Base-by-base conservation (phyloP, 2,888 invertebrate genomes). In the Acanthosepion esculentum region DNA sequence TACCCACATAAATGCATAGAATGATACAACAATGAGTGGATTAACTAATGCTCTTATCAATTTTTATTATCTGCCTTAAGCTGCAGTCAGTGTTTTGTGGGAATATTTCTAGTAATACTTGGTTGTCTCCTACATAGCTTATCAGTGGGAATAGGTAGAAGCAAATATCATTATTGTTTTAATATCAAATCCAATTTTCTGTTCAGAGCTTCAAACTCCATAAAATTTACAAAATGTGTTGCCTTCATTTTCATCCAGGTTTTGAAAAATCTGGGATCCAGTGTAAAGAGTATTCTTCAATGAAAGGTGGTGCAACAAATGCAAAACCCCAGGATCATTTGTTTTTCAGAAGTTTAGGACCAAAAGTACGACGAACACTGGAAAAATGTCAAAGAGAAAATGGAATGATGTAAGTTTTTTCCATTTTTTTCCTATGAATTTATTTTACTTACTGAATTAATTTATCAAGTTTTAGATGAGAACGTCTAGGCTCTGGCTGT, bases 351-450 rank as follows among this genome's bases (percentile, higher is more conserved):
- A 98, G 98, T 92, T 97, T 98, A 29, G 98, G 98, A 23, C 98
- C 98, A 33, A 97, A 98, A 94, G 97, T 98, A 33, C 98, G 98
- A 95, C 97, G 98, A 91, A 98, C 98, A 20, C 97, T 98, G 94
- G 98, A 98, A 95, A 98, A 98, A 96, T 98, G 98, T 96, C 98
- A 98, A 95, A 97, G 98, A 95, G 98, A 98, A 97, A 98, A 98
- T 97, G 98, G 98, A 94, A 98, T 98, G 95, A 98, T 98, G 98
- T 98, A 97, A 97, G 98, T 97, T 53, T 59, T 50, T 91, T 91
- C 7, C 10, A 33, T 92, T 41, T 92, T 92, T 55, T 94, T 55
- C 55, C 23, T 92, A 50, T 50, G 8, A 12, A 50, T 64, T 64
- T 64, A 64, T 64, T 64, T 41, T 41, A 41, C 41, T 41, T 41